phyloP scores from a whole-genome alignment of 2,797 vertebrate genomes.

The Botia kubotai region DNA sequence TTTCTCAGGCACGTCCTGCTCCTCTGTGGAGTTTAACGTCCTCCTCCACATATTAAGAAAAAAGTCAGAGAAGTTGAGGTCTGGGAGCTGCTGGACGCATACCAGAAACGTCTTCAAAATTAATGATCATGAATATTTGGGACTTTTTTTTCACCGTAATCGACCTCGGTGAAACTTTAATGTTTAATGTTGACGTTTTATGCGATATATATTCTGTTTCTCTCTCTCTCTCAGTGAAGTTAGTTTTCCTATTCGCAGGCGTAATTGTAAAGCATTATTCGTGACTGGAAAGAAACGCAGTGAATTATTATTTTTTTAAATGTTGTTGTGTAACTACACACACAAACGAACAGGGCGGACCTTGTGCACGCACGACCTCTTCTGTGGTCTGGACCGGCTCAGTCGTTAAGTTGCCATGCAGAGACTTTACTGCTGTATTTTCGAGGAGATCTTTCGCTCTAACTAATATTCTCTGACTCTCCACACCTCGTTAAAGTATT shows the following conservation, averaged over 20 bases:
- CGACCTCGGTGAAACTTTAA: conserved; percentile 8
- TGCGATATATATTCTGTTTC: conserved; percentile 6
- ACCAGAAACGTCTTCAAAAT: conserved; percentile 1
- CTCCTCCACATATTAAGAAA: conserved; percentile 19
- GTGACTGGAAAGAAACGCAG: conserved; percentile 26
- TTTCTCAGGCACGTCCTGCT: conserved; percentile 3
- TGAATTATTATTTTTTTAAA: conserved; percentile 37
- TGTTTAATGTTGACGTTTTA: not conserved
- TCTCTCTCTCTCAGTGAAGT: not conserved
- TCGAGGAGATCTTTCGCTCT: conserved; percentile 31
- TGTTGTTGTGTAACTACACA: not conserved
- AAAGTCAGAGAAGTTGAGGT: not conserved
- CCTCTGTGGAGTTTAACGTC: conserved; percentile 16
- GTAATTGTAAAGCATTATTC: conserved; percentile 27
- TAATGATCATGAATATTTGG: not conserved
- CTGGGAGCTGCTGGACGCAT: conserved; percentile 18
- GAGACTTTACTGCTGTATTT: conserved; percentile 47
- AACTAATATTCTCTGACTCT: conserved; percentile 43
- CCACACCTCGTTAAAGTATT: conserved; percentile 53
- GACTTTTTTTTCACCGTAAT: not conserved
- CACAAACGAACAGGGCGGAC: not conserved
- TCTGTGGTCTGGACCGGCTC: conserved; percentile 50
- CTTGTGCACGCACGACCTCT: not conserved
- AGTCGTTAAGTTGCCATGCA: conserved; percentile 54
- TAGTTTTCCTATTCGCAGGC: conserved; percentile 29